Base-by-base conservation (phyloP, 2,888 invertebrate genomes). In the Drosophila peninsularis region DNA sequence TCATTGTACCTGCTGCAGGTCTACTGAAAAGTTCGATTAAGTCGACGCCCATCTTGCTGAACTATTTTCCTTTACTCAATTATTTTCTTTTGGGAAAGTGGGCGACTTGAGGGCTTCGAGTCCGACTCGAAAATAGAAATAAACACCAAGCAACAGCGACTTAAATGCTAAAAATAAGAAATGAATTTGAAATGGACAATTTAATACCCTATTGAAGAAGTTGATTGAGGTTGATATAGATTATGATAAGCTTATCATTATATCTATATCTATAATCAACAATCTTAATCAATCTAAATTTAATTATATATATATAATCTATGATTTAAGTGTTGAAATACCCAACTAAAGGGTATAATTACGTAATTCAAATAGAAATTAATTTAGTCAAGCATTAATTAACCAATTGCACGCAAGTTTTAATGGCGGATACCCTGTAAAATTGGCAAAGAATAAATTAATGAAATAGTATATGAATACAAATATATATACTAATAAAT, bases 1-100 rank as follows among this genome's bases (percentile, higher is more conserved):
- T 5, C n/a, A 13, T n/a, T 32, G 13, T 30, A 61, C 61, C 61
- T 30, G 11, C 10, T 9, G 44, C 19, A 27, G 54, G 19, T 9
- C 21, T 34, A 19, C 7, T 50, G 2, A 21, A 50, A 11, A 50
- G 13, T 36, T 50, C 34, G 21, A 21, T 34, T 21, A 50, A 10
- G 5, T 36, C 36, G 14, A 21, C 19, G n/a, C n/a, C 50, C 50
- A 50, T 50, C 21, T 21, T 36, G 14, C 34, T 34, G 21, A 14
- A 32, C 32, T 14, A 5, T 34, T 10, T 50, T 14, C 13, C 13
- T 3, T 2, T 5, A 17, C 10, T 5, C 5, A 2, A 10, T n/a
- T 2, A n/a, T 14, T 21, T 21, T 2, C 17, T 17, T n/a, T 6
- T 3, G 14, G 32, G 9, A 34, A 49, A 49, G 3, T 32, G 5